Evolutionary conservation across 2,113 vertebrate genomes (phyloP).

Genomic region (Turnix velox): DNA sequence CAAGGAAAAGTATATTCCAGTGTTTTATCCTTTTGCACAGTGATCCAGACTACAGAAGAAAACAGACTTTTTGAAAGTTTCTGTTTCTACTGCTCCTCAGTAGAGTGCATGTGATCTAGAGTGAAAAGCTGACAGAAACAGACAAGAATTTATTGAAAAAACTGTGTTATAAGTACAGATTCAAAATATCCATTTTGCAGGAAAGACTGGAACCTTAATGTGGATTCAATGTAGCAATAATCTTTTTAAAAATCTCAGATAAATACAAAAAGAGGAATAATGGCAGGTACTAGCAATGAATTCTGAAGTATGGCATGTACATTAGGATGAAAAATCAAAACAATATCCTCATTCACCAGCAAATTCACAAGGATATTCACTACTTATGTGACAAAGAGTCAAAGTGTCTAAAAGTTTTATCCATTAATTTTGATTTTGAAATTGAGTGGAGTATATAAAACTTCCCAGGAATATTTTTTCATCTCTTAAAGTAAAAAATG

Average conservation of each 20-base stretch:
- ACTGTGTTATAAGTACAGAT: background rate
- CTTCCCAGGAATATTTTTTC: background rate
- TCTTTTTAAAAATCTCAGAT: background rate
- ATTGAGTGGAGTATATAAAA: background rate
- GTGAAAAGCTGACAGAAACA: background rate
- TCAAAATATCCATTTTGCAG: background rate
- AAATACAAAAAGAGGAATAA: background rate
- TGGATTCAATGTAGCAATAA: background rate
- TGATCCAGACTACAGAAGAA: background rate
- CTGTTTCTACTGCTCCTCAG: background rate
- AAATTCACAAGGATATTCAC: background rate
- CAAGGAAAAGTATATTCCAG: background rate
- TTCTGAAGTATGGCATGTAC: background rate
- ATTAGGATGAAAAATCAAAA: background rate
- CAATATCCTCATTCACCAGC: background rate
- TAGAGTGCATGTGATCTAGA: background rate
- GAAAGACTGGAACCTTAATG: background rate
- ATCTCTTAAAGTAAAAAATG: background rate
- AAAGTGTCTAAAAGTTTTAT: background rate
- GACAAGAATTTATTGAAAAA: background rate
- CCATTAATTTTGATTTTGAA: background rate
- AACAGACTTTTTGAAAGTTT: background rate
- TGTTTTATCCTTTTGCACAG: fast-evolving
- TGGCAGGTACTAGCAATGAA: background rate
- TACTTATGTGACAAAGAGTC: background rate